Base-by-base conservation (phyloP, 2,888 invertebrate genomes). In the Drosophila mulleri region DNA sequence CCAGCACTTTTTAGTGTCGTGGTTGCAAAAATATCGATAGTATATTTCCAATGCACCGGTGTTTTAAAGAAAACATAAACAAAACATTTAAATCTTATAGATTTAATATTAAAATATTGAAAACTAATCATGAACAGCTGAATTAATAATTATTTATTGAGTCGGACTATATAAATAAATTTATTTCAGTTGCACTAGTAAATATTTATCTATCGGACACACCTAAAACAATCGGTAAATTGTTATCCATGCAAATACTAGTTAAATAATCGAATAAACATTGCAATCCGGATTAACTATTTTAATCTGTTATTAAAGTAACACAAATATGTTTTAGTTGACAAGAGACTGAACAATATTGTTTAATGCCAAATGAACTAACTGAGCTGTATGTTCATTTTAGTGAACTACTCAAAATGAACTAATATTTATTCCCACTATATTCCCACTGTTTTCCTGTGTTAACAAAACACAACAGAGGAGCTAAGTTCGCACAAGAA, bases 1-100 rank as follows among this genome's bases (percentile, higher is more conserved):
- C 1, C 71, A 77, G 32, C 67, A 79, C 70, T 60, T 2, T 2
- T 14, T 12, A 9, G 11, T 54, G 66, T 70, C 70, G 66, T 61
- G 71, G 61, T 50, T 54, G 23, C 9, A 63, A 44, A 62, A 39
- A 23, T 58, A 72, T 60, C 64, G 72, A 72, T 67, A 61, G 9
- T 5, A 1, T 18, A 7, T 18, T 2, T 2, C 11, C 35, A 12
- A 29, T 42, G 20, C 29, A 47, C n/a, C 12, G 39, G 11, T 12
- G 20, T 16, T 16, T 29, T 32, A 7, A 2, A n/a, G 1, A 2
- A 14, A n/a, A 26, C 3, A 5, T 26, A 5, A 23, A 26, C 26
- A 26, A 26, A 53, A 5, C 5, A 18, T 12, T 8, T 20, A 32
- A 12, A 35, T 32, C 32, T 29, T 29, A 29, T 32, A 32, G 2